phyloP scores from a whole-genome alignment of 1,140 invertebrate genomes.

The Pseudomyrmex dendroicus region DNA sequence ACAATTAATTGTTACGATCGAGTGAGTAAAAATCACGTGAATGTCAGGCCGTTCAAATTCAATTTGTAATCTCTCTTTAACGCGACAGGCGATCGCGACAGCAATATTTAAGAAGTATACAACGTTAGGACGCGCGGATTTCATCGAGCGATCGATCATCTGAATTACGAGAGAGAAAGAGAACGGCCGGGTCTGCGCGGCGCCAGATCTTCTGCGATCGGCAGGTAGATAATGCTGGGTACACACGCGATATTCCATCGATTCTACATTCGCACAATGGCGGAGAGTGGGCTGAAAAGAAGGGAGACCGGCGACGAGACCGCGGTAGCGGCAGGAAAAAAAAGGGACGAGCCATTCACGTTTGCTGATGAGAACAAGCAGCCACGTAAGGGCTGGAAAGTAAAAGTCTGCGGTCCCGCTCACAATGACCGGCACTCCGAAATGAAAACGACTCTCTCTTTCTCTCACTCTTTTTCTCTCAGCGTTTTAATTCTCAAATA shows the following conservation, averaged over 20 bases:
- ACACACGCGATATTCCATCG: conserved; percentile 80
- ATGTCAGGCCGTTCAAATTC: conserved; percentile 45
- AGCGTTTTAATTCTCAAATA: conserved; percentile 55
- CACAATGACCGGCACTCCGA: conserved; percentile 38
- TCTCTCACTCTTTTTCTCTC: not conserved
- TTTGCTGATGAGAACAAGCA: conserved; percentile 72
- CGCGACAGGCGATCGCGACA: conserved; percentile 22
- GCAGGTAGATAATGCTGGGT: conserved; percentile 80
- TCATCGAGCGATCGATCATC: conserved; percentile 62
- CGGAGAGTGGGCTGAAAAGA: not conserved
- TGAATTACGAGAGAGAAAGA: conserved; percentile 64
- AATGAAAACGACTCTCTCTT: conserved; percentile 9
- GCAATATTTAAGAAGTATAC: conserved; percentile 46
- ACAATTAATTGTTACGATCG: not conserved
- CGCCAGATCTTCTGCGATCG: conserved; percentile 79
- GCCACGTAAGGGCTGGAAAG: conserved; percentile 68
- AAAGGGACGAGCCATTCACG: conserved; percentile 74
- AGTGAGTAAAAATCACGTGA: conserved; percentile 12
- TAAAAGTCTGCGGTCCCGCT: conserved; percentile 69
- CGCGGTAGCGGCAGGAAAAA: conserved; percentile 58
- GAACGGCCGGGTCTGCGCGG: conserved; percentile 61
- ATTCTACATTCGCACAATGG: conserved; percentile 78
- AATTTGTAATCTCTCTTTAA: conserved; percentile 29
- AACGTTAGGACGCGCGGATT: conserved; percentile 51
- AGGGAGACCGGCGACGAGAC: conserved; percentile 41